These are phyloP conservation scores for Serilophus lunatus DNA, from an alignment of 2,113 vertebrate genomes.

Conservation along the genomic window DNA sequence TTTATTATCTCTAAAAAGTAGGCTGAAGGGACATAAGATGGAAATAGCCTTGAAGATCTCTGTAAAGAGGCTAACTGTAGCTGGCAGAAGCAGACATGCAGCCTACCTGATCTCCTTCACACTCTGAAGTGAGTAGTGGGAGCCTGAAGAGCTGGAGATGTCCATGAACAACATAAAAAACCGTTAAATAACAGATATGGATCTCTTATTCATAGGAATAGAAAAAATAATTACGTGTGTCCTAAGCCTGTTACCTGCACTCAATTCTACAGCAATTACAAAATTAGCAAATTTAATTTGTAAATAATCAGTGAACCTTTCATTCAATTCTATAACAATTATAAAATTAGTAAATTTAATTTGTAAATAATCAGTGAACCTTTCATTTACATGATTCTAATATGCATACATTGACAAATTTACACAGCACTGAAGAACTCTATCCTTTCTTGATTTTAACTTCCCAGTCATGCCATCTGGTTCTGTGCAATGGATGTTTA, in stretches of 20 bases:
- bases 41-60: background rate
- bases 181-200: background rate
- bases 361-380: background rate
- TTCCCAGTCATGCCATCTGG: background rate
- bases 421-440: background rate
- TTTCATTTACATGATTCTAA: background rate
- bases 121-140: background rate
- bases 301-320: background rate
- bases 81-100: background rate
- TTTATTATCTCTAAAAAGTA: background rate
- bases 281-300: background rate
- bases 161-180: background rate
- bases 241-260: background rate
- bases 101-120: background rate
- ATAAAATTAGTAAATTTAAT: background rate
- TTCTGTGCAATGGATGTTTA: background rate
- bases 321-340: background rate
- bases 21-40: background rate
- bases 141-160: background rate
- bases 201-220: background rate
- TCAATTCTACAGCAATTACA: background rate
- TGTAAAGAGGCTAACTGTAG: background rate
- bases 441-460: conserved; percentile 5
- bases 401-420: background rate
- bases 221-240: background rate